A percentile compares a stretch with the other conserved stretches of the same genome.
Conservation (phyloP, 2,113 vertebrate species). For the Syngnathus scovelli region DNA sequence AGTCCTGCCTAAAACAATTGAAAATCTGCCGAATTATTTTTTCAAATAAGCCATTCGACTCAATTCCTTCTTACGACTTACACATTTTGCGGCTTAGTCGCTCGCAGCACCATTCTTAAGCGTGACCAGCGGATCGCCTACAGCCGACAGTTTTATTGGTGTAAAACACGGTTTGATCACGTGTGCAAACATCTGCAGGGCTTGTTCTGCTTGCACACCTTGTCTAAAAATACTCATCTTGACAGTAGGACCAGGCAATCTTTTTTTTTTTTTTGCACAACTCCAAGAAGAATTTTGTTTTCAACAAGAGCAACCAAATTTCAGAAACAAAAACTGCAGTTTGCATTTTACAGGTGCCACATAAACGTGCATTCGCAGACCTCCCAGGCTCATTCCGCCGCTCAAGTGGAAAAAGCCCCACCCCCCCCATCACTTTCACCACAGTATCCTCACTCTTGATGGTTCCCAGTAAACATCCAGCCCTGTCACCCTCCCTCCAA, state of each 20-base stretch:
- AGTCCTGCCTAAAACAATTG: no score
- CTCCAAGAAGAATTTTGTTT: no score
- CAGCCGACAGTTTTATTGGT: slow-evolving; percentile 38
- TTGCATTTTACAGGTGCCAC: neutral
- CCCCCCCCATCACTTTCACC: slow-evolving; percentile 31
- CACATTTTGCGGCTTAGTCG: neutral
- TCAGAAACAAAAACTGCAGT: neutral
- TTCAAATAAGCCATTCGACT: neutral
- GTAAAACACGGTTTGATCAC: slow-evolving; percentile 39
- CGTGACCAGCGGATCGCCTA: slow-evolving; percentile 35
- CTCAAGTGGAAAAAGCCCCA: slow-evolving; percentile 77
- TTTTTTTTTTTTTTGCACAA: neutral
- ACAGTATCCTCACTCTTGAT: slow-evolving; percentile 38
- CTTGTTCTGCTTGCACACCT: slow-evolving; percentile 69
- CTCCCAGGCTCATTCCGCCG: slow-evolving; percentile 77
- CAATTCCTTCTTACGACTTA: neutral
- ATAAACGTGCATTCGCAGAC: slow-evolving; percentile 18
- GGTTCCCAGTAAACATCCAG: slow-evolving; percentile 64
- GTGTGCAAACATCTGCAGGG: slow-evolving; percentile 42
- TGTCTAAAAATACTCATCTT: slow-evolving; percentile 75
- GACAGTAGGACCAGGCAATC: neutral
- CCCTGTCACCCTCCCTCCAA: slow-evolving; percentile 70
- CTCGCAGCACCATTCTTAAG: slow-evolving; percentile 33
- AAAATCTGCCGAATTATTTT: no score
- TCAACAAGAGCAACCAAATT: neutral